Evolutionary conservation across 2,797 vertebrate genomes (phyloP).

Genomic region (Acanthurus leucopareius): DNA sequence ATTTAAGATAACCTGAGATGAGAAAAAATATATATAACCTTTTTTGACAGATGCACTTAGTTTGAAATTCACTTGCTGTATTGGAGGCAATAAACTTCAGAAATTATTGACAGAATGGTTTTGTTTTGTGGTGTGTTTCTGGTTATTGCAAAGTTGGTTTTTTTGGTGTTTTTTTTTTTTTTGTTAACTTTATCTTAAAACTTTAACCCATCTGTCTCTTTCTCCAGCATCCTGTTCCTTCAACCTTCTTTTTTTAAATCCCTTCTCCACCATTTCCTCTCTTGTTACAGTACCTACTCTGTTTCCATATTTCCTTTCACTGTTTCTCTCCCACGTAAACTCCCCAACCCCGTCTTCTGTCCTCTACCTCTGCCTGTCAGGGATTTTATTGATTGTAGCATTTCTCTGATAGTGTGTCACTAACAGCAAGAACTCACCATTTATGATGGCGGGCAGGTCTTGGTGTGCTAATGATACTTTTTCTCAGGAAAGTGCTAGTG

Average conservation of each 20-base stretch:
- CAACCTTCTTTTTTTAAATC: not conserved
- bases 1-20: not conserved
- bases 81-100: not conserved
- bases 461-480: slow-evolving; percentile 1
- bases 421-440: slow-evolving; percentile 12
- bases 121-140: not conserved
- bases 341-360: slow-evolving; percentile 19
- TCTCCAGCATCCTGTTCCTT: not conserved
- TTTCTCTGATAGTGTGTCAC: slow-evolving; percentile 12
- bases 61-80: not conserved
- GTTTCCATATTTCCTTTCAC: not conserved
- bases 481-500: slow-evolving; percentile 4
- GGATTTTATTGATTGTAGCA: slow-evolving; percentile 45
- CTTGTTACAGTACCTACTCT: slow-evolving; percentile 18
- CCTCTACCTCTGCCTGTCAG: slow-evolving; percentile 24
- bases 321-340: slow-evolving; percentile 18
- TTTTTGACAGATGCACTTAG: not conserved
- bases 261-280: not conserved
- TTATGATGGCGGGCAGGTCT: slow-evolving; percentile 2
- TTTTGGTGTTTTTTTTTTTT: slow-evolving; percentile 6
- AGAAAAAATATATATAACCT: not conserved
- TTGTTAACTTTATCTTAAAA: not conserved
- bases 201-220: not conserved
- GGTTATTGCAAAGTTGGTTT: not conserved
- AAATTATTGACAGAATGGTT: slow-evolving; percentile 6